Base-by-base conservation (phyloP, 1,140 invertebrate species). In the Drosophila sucinea region DNA sequence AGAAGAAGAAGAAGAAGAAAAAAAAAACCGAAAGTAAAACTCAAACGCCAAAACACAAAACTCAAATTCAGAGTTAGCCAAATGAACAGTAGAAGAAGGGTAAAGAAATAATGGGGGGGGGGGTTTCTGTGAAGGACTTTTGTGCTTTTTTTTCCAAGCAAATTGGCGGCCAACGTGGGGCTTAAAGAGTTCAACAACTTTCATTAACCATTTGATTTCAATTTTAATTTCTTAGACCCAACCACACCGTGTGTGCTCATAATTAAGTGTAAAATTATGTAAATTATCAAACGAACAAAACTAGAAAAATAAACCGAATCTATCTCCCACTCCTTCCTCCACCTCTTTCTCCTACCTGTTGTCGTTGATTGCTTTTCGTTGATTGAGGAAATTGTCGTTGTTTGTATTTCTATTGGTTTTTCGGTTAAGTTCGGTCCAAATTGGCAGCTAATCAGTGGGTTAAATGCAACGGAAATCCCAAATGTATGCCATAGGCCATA, bases 241-340 rank as follows among this genome's bases (percentile, higher is more conserved):
- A 38, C 35, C 10, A 3, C 35, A 38, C 7, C 35, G 3, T 11
- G 27, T n/a, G 38, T 75, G 68, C 74, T 80, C 67, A 79, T 61
- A 87, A 87, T 87, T 78, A 87, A 87, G 83, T 87, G 83, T 89
- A 78, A 83, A 87, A 89, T 87, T 87, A 87, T 87, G 84, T 80
- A 69, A 87, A 89, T 87, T 70, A 47, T 25, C 11, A 51, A 51
- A 51, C 7, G 25, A 17, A 51, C 23, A 27, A 51, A 51, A 27
- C 44, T 10, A 27, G 25, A 51, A 51, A 51, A 1, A 23, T 25
- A 51, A 3, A 27, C 17, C 17, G 17, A 17, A 17, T 17, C 17
- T 17, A 17, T 51, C 38, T 33, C 60, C 44, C 44, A 51, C 44
- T 51, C n/a, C 56, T 33, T 7, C 47, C 27, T 47, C 23, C 41